These are phyloP conservation scores for Otolemur crassicaudatus DNA, from an alignment of 2,797 vertebrate genomes.

Conservation along the genomic window DNA sequence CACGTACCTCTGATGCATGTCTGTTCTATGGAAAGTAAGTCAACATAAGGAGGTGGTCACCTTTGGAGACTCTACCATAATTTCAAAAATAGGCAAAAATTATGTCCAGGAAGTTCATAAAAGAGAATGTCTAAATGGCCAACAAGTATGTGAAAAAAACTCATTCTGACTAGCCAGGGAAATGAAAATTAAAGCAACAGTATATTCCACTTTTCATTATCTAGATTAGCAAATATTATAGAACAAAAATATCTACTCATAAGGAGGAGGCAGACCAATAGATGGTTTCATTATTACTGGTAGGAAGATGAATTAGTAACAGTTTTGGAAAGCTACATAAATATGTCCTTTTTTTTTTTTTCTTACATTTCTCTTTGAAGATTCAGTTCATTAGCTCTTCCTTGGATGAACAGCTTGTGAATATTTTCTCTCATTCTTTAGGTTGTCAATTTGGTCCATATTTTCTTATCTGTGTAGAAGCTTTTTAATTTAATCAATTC, in stretches of 20 bases:
- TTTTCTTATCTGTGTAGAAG: too few species aligned
- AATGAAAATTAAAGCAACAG: background rate
- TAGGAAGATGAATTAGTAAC: background rate
- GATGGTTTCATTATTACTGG: background rate
- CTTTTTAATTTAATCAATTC: too few species aligned
- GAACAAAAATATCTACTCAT: background rate
- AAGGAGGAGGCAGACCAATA: background rate
- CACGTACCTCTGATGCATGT: too few species aligned
- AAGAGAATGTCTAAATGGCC: background rate
- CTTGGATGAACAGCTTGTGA: too few species aligned
- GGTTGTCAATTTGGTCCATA: too few species aligned
- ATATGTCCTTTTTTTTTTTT: background rate
- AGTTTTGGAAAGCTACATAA: background rate
- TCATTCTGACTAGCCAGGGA: background rate
- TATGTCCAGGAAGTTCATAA: background rate
- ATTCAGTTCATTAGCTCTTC: too few species aligned
- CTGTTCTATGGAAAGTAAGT: too few species aligned
- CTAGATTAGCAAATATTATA: background rate
- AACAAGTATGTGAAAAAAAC: background rate
- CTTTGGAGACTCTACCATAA: too few species aligned
- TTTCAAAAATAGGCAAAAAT: background rate
- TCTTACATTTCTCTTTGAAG: background rate
- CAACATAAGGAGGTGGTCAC: too few species aligned
- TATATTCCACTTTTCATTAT: background rate
- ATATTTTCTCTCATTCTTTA: too few species aligned